Evolutionary conservation across 2,797 vertebrate species (phyloP).

Genomic region (Enteromius afrohamiltoni): DNA sequence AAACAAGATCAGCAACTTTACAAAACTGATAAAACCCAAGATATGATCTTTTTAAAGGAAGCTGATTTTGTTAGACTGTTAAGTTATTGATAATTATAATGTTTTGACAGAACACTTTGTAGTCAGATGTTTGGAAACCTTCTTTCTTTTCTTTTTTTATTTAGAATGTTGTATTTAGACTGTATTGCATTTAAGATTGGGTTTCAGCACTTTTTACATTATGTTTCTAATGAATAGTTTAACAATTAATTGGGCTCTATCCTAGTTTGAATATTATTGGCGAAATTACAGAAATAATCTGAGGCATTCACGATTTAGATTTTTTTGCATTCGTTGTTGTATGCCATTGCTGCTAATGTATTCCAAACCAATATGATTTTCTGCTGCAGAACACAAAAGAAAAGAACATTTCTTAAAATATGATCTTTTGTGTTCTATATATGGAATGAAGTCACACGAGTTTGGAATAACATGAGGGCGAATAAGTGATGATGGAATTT

Average conservation of each 20-base stretch:
- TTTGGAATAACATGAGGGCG: background rate
- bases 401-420: background rate
- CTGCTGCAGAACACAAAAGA: background rate
- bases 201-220: background rate
- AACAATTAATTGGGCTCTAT: background rate
- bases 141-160: background rate
- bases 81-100: too few species aligned
- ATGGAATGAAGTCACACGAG: background rate
- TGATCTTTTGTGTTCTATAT: background rate
- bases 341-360: background rate
- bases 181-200: background rate
- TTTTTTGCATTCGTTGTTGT: background rate
- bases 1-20: constrained; percentile 21
- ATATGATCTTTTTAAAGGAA: background rate
- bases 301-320: background rate
- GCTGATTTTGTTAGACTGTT: too few species aligned
- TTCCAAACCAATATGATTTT: background rate
- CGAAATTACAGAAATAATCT: background rate
- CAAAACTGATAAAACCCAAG: constrained; percentile 2
- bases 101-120: constrained; percentile 4
- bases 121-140: background rate
- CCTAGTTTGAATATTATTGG: background rate
- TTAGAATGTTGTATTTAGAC: background rate
- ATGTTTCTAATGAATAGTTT: background rate
- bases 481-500: background rate